Percentiles rank a stretch among this genome's conserved stretches.
phyloP scores from a whole-genome alignment of 2,888 invertebrate species.

The Anthophora plumipes region DNA sequence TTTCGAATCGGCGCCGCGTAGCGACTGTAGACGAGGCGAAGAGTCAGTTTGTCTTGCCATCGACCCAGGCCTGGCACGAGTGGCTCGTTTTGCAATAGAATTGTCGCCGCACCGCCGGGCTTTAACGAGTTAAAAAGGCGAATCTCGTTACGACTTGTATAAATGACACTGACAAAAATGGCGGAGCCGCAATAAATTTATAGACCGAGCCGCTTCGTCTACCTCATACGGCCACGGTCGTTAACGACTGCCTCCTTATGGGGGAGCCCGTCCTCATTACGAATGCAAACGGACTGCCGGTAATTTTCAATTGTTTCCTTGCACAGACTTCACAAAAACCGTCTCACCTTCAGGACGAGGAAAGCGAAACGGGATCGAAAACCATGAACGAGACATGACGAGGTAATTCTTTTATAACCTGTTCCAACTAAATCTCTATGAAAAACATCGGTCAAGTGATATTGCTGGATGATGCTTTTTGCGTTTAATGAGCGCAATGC shows the following conservation, averaged over 20 bases:
- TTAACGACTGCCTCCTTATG: constrained; percentile 74
- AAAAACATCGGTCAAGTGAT: background rate
- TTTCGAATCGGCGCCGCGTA: constrained; percentile 34
- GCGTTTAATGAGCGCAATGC: too few relatives aligned
- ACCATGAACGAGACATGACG: constrained; percentile 3
- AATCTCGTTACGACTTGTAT: constrained; percentile 72
- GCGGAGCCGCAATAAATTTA: constrained; percentile 74
- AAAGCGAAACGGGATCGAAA: constrained; percentile 49
- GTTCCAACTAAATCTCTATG: background rate
- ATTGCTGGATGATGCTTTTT: too few relatives aligned
- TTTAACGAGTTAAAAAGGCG: constrained; percentile 69
- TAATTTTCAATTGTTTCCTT: constrained; percentile 75
- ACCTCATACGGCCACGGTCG: constrained; percentile 64
- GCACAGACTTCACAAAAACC: constrained; percentile 57
- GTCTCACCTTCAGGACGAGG: constrained; percentile 54
- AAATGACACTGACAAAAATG: constrained; percentile 80
- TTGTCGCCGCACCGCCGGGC: constrained; percentile 46
- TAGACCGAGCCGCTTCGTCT: constrained; percentile 70
- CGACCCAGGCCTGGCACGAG: constrained; percentile 34
- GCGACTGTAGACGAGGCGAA: background rate
- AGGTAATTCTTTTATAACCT: background rate
- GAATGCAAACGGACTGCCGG: constrained; percentile 70
- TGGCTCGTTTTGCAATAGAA: constrained; percentile 56
- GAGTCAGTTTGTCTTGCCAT: constrained; percentile 7
- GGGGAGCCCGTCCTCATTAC: constrained; percentile 70